phyloP scores from a whole-genome alignment of 2,888 invertebrate genomes.

The Drosophila ustulata region DNA sequence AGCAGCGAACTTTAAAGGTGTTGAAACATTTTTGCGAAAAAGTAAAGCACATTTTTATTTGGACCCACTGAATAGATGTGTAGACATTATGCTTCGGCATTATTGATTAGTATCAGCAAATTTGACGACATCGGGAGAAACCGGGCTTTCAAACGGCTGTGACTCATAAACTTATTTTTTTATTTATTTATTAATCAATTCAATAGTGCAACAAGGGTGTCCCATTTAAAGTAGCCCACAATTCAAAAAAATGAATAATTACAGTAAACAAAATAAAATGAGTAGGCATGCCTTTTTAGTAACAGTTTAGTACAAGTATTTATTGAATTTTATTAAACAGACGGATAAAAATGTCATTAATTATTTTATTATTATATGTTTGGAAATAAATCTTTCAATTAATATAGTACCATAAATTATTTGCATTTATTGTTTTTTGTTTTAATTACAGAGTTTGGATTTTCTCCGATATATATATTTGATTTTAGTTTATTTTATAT shows the following conservation, averaged over 20 bases:
- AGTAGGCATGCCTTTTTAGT: no score
- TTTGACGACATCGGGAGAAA: constrained; percentile 2
- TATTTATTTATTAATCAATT: not conserved
- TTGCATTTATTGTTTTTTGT: no score
- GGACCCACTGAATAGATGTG: not conserved
- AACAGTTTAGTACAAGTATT: no score
- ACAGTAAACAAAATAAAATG: not conserved
- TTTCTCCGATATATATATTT: no score
- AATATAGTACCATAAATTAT: no score
- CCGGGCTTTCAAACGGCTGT: not conserved
- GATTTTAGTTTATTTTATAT: no score
- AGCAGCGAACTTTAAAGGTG: not conserved
- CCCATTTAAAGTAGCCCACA: not conserved
- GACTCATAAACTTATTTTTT: not conserved
- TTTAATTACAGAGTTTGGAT: no score
- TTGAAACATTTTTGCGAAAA: not conserved
- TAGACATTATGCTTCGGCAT: not conserved
- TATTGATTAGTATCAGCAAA: not conserved
- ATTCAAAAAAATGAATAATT: not conserved
- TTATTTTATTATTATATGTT: no score
- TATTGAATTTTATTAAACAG: no score
- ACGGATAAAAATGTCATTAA: no score
- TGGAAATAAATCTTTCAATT: no score
- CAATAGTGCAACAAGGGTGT: not conserved
- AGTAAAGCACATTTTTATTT: constrained; percentile 1